Evolutionary conservation across 64 coral and sea anemone genomes (phyloP).

Genomic region (Anthopleura sola): DNA sequence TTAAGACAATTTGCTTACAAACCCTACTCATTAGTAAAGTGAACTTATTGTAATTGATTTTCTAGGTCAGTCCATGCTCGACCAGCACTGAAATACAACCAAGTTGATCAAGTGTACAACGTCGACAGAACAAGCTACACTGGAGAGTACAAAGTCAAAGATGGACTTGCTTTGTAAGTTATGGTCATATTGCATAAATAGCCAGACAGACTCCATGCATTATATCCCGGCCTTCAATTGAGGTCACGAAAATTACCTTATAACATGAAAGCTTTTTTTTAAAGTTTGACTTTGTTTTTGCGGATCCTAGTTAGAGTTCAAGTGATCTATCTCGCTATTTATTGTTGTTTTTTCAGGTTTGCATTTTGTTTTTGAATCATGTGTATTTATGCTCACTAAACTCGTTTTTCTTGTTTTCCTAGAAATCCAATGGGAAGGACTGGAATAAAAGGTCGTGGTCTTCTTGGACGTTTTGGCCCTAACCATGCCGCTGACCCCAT

Average conservation of each 20-base stretch:
- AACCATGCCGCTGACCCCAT: slow-evolving; percentile 98
- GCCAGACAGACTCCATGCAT: background rate
- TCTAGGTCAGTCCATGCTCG: slow-evolving; percentile 32
- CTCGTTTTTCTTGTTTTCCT: background rate
- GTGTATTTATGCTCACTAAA: too few relatives aligned
- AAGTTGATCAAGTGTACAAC: slow-evolving; percentile 59
- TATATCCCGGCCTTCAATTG: background rate
- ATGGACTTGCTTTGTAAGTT: slow-evolving; percentile 78
- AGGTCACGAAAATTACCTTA: background rate
- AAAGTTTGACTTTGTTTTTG: too few relatives aligned
- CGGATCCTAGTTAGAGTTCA: too few relatives aligned
- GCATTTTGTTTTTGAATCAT: too few relatives aligned
- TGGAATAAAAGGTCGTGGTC: slow-evolving; percentile 74
- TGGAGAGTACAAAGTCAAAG: slow-evolving; percentile 63
- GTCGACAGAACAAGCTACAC: slow-evolving; percentile 87
- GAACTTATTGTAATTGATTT: background rate
- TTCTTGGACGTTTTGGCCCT: slow-evolving; percentile 90
- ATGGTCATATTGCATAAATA: too few relatives aligned
- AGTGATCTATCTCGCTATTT: too few relatives aligned
- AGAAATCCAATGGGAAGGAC: slow-evolving; percentile 99
- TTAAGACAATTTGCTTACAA: too few relatives aligned
- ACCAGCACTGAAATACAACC: slow-evolving; percentile 67
- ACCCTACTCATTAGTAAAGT: background rate
- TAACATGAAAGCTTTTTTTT: too few relatives aligned
- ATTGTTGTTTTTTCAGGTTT: too few relatives aligned